Base-by-base conservation (phyloP, 1,140 invertebrate genomes). In the Pseudomyrmex dendroicus region DNA sequence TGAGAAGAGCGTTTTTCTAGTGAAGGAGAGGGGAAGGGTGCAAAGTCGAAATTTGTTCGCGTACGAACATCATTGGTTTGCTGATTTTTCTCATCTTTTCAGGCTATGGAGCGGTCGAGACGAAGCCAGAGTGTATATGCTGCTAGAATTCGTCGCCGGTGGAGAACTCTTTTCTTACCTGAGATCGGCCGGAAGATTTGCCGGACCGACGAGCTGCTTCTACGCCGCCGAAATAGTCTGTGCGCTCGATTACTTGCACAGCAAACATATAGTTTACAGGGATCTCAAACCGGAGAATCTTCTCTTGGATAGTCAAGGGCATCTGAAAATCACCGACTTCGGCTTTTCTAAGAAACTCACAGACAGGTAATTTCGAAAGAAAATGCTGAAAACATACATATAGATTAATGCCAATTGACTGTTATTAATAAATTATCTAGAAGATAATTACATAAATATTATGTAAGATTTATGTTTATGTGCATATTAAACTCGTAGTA, bases 301-400 rank as follows among this genome's bases (percentile, higher is more conserved):
- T 20, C 94, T 99, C 0, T 94, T 99, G 22, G 98, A 99, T 90
- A 96, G 95, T 86, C 97, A 99, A 88, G 99, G 99, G 0, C 98
- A 99, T 93, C 94, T 99, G 82, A 99, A 99, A 94, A 98, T 99
- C 73, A 99, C 98, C 13, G 99, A 99, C 94, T 99, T 99, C 94
- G 99, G 99, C 52, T 99, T 99, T 93, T 98, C 98, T 8, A 99
- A 99, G 94, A 98, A 98, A 90, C 94, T 99, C 20, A 96, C 96
- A 8, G 98, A 99, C 94, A 96, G 92, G 92, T 92, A 17, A 17
- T 22, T 5, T 44, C 8, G 2, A 5, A 63, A 44, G n/a, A 50
- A n/a, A 20, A 1, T 12, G 46, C 10, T 35, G n/a, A 8, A 70
- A 59, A 20, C 10, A 13, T 68, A 15, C 12, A 56, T 52, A 62